Conservation (phyloP, 2,797 vertebrate species). For the Triplophysa yarkandensis region DNA sequence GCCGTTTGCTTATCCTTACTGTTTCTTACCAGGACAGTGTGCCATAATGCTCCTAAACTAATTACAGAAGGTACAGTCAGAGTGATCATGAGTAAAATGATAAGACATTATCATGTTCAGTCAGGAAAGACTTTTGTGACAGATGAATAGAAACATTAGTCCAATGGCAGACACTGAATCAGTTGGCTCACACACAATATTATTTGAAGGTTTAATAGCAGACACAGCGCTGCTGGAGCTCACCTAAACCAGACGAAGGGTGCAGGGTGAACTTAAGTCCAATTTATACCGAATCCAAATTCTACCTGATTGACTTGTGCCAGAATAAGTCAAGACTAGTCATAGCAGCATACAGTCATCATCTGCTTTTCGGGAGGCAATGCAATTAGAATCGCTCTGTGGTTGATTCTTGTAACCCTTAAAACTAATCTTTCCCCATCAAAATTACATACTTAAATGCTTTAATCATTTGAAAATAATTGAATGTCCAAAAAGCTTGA, state of each 20-base stretch:
- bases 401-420: too few species aligned
- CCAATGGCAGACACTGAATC: neutral
- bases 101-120: slow-evolving; percentile 6
- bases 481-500: too few species aligned
- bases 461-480: too few species aligned
- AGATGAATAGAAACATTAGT: slow-evolving; percentile 39
- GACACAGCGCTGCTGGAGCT: slow-evolving; percentile 42
- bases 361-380: too few species aligned
- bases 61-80: slow-evolving; percentile 27
- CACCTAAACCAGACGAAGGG: slow-evolving; percentile 46
- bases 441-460: too few species aligned
- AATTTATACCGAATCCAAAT: slow-evolving; percentile 45
- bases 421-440: too few species aligned
- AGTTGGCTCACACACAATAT: slow-evolving; percentile 36
- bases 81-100: slow-evolving; percentile 9
- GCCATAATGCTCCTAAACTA: slow-evolving; percentile 15
- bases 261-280: slow-evolving; percentile 49
- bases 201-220: slow-evolving; percentile 51
- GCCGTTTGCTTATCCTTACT: slow-evolving; percentile 24
- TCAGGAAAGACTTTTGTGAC: slow-evolving; percentile 37
- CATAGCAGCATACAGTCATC: slow-evolving; percentile 21
- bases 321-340: slow-evolving; percentile 54
- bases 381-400: too few species aligned
- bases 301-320: slow-evolving; percentile 52
- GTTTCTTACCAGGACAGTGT: slow-evolving; percentile 10